Conservation (phyloP, 1,140 invertebrate genomes). For the Anagrus nilaparvatae region DNA sequence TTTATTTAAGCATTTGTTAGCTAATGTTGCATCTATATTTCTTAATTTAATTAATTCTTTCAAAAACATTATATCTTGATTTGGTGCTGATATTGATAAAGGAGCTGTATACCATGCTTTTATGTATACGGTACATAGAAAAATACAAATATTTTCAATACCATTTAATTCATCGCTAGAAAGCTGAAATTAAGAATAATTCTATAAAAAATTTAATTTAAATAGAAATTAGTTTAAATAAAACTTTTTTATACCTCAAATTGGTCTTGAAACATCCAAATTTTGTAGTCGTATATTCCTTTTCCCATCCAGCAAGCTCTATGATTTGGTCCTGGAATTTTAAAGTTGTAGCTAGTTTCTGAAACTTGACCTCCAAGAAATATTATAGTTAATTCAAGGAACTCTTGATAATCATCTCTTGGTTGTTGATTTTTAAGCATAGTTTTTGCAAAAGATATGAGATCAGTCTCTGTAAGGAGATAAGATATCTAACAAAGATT, state of each 20-base stretch:
- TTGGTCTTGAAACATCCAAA: conserved; percentile 9
- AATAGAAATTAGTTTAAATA: no score
- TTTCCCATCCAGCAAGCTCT: conserved; percentile 27
- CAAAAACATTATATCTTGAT: conserved; percentile 13
- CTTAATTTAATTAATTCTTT: conserved; percentile 8
- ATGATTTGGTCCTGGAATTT: conserved; percentile 28
- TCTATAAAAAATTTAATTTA: no score
- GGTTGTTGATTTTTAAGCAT: conserved; percentile 9
- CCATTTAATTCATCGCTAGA: neutral
- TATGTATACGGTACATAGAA: conserved; percentile 11
- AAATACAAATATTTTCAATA: conserved; percentile 13
- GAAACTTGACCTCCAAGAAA: conserved; percentile 32
- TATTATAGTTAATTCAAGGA: conserved; percentile 32
- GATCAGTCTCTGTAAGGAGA: conserved; percentile 7
- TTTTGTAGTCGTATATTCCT: conserved; percentile 32
- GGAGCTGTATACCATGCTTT: conserved; percentile 16
- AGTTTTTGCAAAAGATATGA: conserved; percentile 10
- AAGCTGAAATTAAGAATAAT: no score
- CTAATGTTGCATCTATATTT: conserved; percentile 4
- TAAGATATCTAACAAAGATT: conserved; percentile 6
- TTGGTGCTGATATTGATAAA: conserved; percentile 5
- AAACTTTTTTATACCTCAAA: neutral
- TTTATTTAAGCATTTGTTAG: conserved; percentile 14
- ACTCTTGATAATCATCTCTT: conserved; percentile 32
- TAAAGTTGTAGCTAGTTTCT: conserved; percentile 23